A percentile compares a stretch with the other conserved stretches of the same genome.
Conservation (phyloP, 2,797 vertebrate genomes). For the Danio kyathit region DNA sequence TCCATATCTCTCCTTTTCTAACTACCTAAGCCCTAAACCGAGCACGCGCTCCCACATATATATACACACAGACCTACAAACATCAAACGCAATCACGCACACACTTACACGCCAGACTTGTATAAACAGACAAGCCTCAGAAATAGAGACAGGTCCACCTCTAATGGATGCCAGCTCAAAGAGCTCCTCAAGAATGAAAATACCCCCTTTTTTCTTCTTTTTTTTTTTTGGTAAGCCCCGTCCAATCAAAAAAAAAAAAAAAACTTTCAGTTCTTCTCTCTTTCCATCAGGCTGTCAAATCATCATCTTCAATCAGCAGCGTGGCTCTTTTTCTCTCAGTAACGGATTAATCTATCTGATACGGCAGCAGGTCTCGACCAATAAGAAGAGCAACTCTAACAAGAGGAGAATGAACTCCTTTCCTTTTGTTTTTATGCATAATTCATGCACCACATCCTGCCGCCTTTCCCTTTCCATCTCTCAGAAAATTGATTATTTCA, state of each 20-base stretch:
- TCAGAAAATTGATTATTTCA: constrained; percentile 29
- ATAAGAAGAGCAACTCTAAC: constrained; percentile 24
- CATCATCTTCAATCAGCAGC: constrained; percentile 43
- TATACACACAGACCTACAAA: constrained; percentile 7
- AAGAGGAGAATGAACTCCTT: constrained; percentile 54
- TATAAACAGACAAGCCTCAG: constrained; percentile 5
- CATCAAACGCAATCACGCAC: constrained; percentile 12
- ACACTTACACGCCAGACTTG: background rate
- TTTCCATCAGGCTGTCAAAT: constrained; percentile 26
- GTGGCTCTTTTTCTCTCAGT: constrained; percentile 1
- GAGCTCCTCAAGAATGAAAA: constrained; percentile 7
- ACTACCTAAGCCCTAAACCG: constrained; percentile 33
- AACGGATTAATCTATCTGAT: constrained; percentile 33
- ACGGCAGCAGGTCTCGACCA: constrained; percentile 10
- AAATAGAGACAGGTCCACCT: constrained; percentile 18
- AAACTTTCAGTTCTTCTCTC: background rate
- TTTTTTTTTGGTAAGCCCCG: background rate
- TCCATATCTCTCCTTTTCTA: constrained; percentile 38
- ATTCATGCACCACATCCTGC: constrained; percentile 49
- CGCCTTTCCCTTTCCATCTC: background rate
- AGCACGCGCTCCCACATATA: constrained; percentile 8
- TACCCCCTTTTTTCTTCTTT: background rate
- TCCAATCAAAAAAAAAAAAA: constrained; percentile 15
- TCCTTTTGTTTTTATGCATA: constrained; percentile 59
- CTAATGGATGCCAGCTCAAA: constrained; percentile 29